phyloP scores from a whole-genome alignment of 1,140 invertebrate genomes.

The Aphelenchoides fujianensis region DNA sequence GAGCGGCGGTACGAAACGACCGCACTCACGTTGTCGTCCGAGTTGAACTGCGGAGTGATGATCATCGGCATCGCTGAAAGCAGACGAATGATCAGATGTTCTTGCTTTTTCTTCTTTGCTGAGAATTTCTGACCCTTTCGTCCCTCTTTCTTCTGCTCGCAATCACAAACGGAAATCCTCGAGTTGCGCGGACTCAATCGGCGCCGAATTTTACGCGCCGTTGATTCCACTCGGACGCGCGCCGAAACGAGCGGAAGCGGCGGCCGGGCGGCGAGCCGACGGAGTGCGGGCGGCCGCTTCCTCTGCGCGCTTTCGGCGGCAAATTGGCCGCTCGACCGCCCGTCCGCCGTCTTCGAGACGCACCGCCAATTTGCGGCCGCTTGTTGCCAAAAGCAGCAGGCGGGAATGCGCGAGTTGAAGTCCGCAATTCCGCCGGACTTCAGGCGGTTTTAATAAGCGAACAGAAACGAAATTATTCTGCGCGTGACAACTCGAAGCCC shows the following conservation, averaged over 20 bases:
- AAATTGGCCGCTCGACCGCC: too few relatives aligned
- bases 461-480: background rate
- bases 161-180: conserved; percentile 5
- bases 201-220: conserved; percentile 2
- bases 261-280: background rate
- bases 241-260: too few relatives aligned
- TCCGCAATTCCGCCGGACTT: too few relatives aligned
- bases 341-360: too few relatives aligned
- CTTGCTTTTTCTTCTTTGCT: background rate
- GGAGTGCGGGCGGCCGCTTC: background rate
- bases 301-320: too few relatives aligned
- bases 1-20: conserved; percentile 31
- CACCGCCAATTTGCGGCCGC: too few relatives aligned
- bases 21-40: conserved; percentile 40
- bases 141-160: conserved; percentile 5
- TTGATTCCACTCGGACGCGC: conserved; percentile 14
- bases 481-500: too few relatives aligned
- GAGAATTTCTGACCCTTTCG: background rate
- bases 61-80: conserved; percentile 18
- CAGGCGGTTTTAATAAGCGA: background rate
- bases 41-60: conserved; percentile 41
- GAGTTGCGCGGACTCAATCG: background rate
- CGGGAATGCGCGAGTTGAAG: too few relatives aligned
- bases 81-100: background rate
- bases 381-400: too few relatives aligned